phyloP scores from a whole-genome alignment of 2,797 vertebrate species.

The Arrhamphus sclerolepis region DNA sequence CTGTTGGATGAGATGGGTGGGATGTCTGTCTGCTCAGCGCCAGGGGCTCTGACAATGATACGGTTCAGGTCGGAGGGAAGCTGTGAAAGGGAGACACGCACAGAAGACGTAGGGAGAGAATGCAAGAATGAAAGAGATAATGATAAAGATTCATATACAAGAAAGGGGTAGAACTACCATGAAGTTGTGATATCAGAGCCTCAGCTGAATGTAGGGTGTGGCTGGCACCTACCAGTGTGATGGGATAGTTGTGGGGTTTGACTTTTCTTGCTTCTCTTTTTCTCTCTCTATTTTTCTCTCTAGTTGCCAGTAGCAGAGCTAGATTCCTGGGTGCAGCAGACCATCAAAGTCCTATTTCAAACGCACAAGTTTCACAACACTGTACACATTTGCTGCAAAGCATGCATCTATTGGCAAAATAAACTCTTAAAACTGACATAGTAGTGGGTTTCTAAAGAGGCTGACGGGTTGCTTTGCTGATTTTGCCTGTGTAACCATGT shows the following conservation, averaged over 20 bases:
- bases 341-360: slow-evolving; percentile 60
- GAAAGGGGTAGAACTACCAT: slow-evolving; percentile 48
- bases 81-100: slow-evolving; percentile 44
- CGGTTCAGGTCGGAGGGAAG: slow-evolving; percentile 66
- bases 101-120: slow-evolving; percentile 48
- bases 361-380: slow-evolving; percentile 12
- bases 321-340: slow-evolving; percentile 63
- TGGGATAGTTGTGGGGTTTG: slow-evolving; percentile 45
- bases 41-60: slow-evolving; percentile 75
- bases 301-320: slow-evolving; percentile 25
- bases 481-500: background rate
- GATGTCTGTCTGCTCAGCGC: slow-evolving; percentile 63
- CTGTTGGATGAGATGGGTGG: slow-evolving; percentile 50
- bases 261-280: slow-evolving; percentile 28
- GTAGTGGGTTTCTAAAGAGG: slow-evolving; percentile 2
- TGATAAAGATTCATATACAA: slow-evolving; percentile 65
- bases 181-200: slow-evolving; percentile 63
- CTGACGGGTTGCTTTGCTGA: background rate
- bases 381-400: background rate
- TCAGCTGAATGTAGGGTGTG: slow-evolving; percentile 69
- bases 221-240: slow-evolving; percentile 49
- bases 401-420: background rate
- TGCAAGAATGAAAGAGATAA: slow-evolving; percentile 21
- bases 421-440: background rate
- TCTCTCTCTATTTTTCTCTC: slow-evolving; percentile 9